Base-by-base conservation (phyloP, 2,888 invertebrate species). In the Andrena dorsata region DNA sequence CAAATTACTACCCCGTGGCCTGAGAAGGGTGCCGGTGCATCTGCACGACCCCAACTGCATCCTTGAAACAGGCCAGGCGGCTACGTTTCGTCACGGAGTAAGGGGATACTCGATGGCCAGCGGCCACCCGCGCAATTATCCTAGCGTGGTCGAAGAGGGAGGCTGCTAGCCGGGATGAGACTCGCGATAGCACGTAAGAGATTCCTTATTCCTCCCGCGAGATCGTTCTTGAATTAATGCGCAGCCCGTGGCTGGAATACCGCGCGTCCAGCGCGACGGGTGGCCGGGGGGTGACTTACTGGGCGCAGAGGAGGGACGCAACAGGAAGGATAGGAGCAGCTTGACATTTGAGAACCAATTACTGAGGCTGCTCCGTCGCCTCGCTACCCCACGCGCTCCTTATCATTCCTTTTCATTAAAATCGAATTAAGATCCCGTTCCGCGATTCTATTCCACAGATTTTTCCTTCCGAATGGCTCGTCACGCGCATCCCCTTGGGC, bases 141-240 rank as follows among this genome's bases (percentile, higher is more conserved):
- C 80, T 47, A 78, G 76, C 70, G 69, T 51, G 76, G 56, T 64
- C 64, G 35, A 74, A 60, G 74, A 10, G 53, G 56, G 53, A 20
- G 51, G 63, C 69, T 68, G 65, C 69, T 72, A 76, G 61, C 65
- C 28, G 20, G 8, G 65, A 23, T 60, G 56, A 26, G 71, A 53
- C 30, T 2, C 41, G 28, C 76, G 66, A 80, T 82, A 83, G 70
- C 74, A 75, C 63, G 81, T 53, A 47, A 76, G 68, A 76, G 80
- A 87, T 90, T 91, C 90, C 90, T 90, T 90, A 87, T 88, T 88
- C 81, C 84, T 84, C 88, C 82, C 86, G 79, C 68, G 89, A 86
- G 89, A 86, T 88, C 88, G 85, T 84, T 89, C 73, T 71, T 83
- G 85, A 91, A 91, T 91, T 90, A 91, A 90, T 91, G 88, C 86